Base-by-base conservation (phyloP, 2,113 vertebrate species). In the Eclectus roratus region DNA sequence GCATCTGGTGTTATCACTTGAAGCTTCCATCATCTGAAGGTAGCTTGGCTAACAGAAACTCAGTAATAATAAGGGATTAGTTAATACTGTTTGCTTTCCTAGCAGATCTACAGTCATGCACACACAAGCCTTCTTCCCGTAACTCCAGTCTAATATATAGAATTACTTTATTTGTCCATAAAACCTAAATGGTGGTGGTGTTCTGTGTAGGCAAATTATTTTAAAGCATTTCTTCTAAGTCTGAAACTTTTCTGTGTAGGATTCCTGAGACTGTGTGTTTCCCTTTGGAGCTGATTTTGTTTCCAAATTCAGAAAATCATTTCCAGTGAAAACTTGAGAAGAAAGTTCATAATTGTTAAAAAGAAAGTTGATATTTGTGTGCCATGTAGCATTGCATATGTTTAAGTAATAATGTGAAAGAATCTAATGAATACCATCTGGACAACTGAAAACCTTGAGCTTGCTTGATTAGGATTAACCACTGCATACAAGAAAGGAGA, bases 381-480 rank as follows among this genome's bases (percentile, higher is more conserved):
- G 82, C 53, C 46, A 46, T 53, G 23, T 88, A 52, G 80, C 83
- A 65, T 77, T 93, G 87, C 55, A n/a, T 43, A n/a, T 71, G 68
- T 69, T 23, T 15, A 92, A 91, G 77, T 82, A 61, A 93, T 85
- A 79, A 76, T 41, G 56, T 66, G 66, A 49, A 87, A 83, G 27
- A 85, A 89, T 94, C 60, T 85, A 89, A 85, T 80, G 92, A 79
- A 27, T 88, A 12, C 53, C 80, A 41, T 80, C 61, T 56, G 84
- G 86, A 86, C 86, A 96, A 77, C 76, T 68, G 78, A 92, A 95
- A 85, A 87, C 66, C 78, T 95, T 73, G 65, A 83, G 74, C 69
- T 94, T 87, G n/a, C 80, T 93, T 94, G 47, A 65, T 92, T 92
- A 92, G 82, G 86, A 88, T 88, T 95, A 94, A 60, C 58, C 89